These are phyloP conservation scores for Ladona fulva DNA, from an alignment of 1,140 invertebrate genomes.

Conservation along the genomic window DNA sequence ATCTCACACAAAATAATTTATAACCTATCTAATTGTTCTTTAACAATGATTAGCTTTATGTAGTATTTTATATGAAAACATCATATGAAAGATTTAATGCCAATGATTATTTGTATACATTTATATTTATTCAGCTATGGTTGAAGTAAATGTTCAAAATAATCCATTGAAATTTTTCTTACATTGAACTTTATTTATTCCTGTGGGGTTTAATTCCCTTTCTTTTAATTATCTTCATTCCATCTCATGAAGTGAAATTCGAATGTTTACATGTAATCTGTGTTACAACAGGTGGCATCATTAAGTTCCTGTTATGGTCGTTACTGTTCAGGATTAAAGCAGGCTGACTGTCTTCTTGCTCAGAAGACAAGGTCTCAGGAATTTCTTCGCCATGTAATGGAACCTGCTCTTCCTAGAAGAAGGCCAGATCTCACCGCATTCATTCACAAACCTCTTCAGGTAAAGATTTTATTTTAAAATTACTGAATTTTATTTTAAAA, in stretches of 20 bases:
- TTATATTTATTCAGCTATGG: no score
- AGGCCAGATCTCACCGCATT: slow-evolving; percentile 72
- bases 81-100: no score
- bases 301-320: slow-evolving; percentile 55
- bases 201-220: neutral
- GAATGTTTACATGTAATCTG: neutral
- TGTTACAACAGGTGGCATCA: slow-evolving; percentile 40
- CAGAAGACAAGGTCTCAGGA: slow-evolving; percentile 46
- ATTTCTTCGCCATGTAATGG: slow-evolving; percentile 62
- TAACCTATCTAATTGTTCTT: no score
- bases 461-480: slow-evolving; percentile 16
- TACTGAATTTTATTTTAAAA: no score
- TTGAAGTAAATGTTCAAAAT: no score
- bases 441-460: slow-evolving; percentile 65
- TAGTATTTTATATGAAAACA: no score
- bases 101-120: no score
- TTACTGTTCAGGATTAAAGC: slow-evolving; percentile 70
- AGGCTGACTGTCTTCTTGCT: slow-evolving; percentile 69
- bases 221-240: neutral
- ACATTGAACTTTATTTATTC: no score
- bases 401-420: slow-evolving; percentile 63
- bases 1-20: no score
- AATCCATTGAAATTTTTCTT: no score
- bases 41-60: no score
- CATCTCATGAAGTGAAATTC: no score